phyloP scores from a whole-genome alignment of 2,113 vertebrate species.

The Phrynosoma blainvillii region DNA sequence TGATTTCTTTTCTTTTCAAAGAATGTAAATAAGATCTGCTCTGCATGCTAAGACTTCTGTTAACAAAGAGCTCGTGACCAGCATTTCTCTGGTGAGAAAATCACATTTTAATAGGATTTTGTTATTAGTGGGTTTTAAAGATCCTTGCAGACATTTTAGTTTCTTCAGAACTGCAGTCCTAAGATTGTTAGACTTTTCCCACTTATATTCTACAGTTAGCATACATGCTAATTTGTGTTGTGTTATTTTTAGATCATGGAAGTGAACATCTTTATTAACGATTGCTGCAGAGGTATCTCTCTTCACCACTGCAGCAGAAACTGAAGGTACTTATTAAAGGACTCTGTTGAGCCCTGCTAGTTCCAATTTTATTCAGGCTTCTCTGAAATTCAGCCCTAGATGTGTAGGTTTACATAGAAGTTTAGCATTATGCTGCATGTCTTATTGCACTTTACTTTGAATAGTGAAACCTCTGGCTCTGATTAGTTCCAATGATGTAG shows the following conservation, averaged over 20 bases:
- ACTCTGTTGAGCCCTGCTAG: not conserved
- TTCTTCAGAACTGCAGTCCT: constrained; percentile 51
- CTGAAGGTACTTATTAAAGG: not conserved
- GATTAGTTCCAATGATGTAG: too few relatives aligned
- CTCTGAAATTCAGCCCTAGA: not conserved
- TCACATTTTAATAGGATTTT: constrained; percentile 73
- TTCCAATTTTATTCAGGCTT: not conserved
- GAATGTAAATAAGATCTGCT: constrained; percentile 61
- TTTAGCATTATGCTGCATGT: not conserved
- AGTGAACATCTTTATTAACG: not conserved
- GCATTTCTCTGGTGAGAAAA: constrained; percentile 70
- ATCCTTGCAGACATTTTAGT: constrained; percentile 58
- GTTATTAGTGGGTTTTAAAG: constrained; percentile 65
- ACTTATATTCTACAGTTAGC: rapidly evolving
- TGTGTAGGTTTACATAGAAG: not conserved
- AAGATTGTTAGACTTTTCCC: not conserved
- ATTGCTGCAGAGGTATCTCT: not conserved
- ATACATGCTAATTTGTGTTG: not conserved
- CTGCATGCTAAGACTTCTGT: constrained; percentile 61
- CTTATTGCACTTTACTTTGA: not conserved
- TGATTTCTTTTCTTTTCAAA: not conserved
- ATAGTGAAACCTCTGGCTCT: not conserved
- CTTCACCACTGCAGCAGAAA: not conserved
- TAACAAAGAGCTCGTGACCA: constrained; percentile 62
- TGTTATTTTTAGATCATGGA: not conserved